phyloP scores from a whole-genome alignment of 2,113 vertebrate species.

The Mastomys coucha region DNA sequence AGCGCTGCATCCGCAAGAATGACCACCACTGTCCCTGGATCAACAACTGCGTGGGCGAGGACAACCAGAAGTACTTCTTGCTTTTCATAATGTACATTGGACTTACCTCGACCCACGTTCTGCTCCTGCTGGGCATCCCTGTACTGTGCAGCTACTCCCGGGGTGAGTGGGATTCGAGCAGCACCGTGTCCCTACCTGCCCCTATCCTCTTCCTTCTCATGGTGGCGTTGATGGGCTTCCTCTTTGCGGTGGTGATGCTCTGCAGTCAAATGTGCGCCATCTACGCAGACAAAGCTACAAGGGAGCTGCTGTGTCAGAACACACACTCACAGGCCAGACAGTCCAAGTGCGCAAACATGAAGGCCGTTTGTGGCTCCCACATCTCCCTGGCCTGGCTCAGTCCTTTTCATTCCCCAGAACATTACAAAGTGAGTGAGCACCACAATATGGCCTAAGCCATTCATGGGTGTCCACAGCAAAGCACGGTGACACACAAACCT shows the following conservation, averaged over 20 bases:
- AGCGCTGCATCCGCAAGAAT: conserved; percentile 1
- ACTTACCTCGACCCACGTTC: background rate
- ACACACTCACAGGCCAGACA: accelerated
- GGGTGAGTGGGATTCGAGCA: background rate
- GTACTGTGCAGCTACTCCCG: background rate
- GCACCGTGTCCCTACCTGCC: accelerated
- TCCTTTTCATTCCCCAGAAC: background rate
- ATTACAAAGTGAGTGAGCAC: accelerated
- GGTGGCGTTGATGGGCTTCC: background rate
- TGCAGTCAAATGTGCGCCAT: background rate
- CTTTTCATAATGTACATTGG: background rate
- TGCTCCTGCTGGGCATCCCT: background rate
- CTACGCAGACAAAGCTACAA: background rate
- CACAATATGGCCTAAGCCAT: background rate
- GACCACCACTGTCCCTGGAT: conserved; percentile 57
- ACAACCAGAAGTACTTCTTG: conserved; percentile 37
- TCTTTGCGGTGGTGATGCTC: background rate
- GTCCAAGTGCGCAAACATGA: background rate
- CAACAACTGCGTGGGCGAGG: conserved; percentile 52
- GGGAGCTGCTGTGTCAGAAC: background rate
- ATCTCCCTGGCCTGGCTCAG: conserved; percentile 22
- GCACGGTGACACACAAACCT: background rate
- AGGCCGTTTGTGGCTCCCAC: background rate
- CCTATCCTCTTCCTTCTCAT: background rate
- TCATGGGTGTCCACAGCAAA: accelerated